Evolutionary conservation across 1,140 invertebrate species (phyloP).

Genomic region (Calycopis cecrops): DNA sequence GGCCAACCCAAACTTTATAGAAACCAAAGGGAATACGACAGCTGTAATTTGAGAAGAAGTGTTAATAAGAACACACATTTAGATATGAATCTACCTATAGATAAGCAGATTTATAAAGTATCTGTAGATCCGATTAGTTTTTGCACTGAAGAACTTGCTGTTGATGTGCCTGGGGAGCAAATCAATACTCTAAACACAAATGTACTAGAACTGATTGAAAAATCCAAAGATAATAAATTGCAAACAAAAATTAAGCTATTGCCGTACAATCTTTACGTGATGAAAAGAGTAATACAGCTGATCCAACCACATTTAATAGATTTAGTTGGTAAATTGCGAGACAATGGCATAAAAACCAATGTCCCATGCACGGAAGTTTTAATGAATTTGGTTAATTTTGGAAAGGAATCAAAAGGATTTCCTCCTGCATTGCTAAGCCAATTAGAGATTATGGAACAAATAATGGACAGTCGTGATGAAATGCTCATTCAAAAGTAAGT

Average conservation of each 20-base stretch:
- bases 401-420: conserved; percentile 41
- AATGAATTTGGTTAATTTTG: conserved; percentile 33
- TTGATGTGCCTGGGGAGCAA: conserved; percentile 45
- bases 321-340: conserved; percentile 24
- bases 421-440: conserved; percentile 40
- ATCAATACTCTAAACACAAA: conserved; percentile 34
- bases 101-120: conserved; percentile 41
- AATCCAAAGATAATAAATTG: conserved; percentile 22
- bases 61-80: conserved; percentile 41
- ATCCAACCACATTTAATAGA: conserved; percentile 39
- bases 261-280: conserved; percentile 55
- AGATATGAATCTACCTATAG: conserved; percentile 45
- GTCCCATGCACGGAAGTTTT: conserved; percentile 31
- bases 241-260: conserved; percentile 41
- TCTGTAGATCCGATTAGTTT: conserved; percentile 20
- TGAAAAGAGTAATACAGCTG: conserved; percentile 52
- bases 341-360: conserved; percentile 14
- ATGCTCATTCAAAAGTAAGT: conserved; percentile 30
- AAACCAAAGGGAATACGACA: conserved; percentile 41
- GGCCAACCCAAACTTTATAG: conserved; percentile 56
- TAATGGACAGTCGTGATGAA: conserved; percentile 26
- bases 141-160: conserved; percentile 35
- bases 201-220: conserved; percentile 29
- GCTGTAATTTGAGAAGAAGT: conserved; percentile 31
- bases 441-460: conserved; percentile 32